These are phyloP conservation scores for Corythornis leucogaster DNA, from an alignment of 2,797 vertebrate genomes.

Conservation along the genomic window DNA sequence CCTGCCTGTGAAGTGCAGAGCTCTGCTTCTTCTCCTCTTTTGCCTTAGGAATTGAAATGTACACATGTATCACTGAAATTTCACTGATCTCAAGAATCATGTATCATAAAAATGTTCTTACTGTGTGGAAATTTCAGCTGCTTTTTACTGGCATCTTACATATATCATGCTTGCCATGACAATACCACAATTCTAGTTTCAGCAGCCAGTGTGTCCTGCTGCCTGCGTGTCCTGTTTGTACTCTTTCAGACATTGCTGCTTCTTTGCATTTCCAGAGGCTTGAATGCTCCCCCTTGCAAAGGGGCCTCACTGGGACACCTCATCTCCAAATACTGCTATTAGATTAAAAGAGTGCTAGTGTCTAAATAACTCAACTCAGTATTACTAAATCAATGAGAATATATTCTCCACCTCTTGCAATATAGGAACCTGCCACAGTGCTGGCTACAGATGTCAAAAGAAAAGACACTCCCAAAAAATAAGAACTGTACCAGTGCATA, in stretches of 20 bases:
- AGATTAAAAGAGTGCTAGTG: neutral
- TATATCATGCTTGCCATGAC: neutral
- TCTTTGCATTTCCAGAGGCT: neutral
- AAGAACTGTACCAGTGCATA: accelerated
- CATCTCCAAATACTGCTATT: neutral
- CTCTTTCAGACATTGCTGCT: neutral
- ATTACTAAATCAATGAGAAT: neutral
- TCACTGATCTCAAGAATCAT: neutral
- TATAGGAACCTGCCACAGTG: neutral
- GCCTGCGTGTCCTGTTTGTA: neutral
- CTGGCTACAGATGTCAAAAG: neutral
- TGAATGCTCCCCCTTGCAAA: neutral
- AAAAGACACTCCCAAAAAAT: neutral
- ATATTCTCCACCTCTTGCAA: neutral
- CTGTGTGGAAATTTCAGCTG: neutral
- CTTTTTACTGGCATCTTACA: neutral
- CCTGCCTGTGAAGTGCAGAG: neutral
- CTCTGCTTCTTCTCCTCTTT: neutral
- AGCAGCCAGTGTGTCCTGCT: neutral
- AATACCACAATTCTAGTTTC: neutral
- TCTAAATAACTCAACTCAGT: neutral
- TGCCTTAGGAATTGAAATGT: neutral
- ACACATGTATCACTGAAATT: neutral
- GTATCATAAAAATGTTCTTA: neutral
- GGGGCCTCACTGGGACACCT: neutral